Base-by-base conservation (phyloP, 2,797 vertebrate species). In the Bovichtus variegatus region DNA sequence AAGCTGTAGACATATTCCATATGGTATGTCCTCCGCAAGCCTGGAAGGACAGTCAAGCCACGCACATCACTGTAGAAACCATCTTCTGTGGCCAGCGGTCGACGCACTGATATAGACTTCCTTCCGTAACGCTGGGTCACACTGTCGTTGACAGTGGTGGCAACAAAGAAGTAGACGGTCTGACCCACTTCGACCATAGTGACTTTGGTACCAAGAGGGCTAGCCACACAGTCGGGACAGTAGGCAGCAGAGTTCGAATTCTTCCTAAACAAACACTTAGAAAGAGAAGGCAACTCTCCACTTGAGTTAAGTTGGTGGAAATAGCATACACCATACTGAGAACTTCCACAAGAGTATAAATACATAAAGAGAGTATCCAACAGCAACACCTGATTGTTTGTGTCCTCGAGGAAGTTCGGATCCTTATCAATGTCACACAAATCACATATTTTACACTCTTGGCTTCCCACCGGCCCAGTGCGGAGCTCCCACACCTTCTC, bases 1-100 rank as follows among this genome's bases (percentile, higher is more conserved):
- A 99, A 99, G 78, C 96, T 97, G 91, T 99, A 95, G 65, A 98
- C 83, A 0, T 99, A 99, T 40, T 94, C 88, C 19, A 99, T 97
- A 41, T 89, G 93, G 88, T 98, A 98, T 0, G 92, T 93, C 81
- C 94, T 85, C 1, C 84, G 92, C 63, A 97, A 90, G 0, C 59
- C 80, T 0, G 97, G 96, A 59, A 96, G 92, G 53, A 99, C 98
- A 0, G 96, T 97, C 77, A 99, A 91, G 2, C 95, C 89, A 0
- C 94, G 94, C 23, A 97, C 96, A 9, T 94, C 91, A 0, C 69
- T 68, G 1, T 94, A 92, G 73, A 99, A 99, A 16, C 98, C 98
- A 0, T 98, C 95, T 80, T 94, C 89, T 0, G 96, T 96, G 0
- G 95, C 95, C 65, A 97, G 93, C 6, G 97, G 93, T 41, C 97